Conservation (phyloP, 2,888 invertebrate species). For the Caenorhabditis imperialis region DNA sequence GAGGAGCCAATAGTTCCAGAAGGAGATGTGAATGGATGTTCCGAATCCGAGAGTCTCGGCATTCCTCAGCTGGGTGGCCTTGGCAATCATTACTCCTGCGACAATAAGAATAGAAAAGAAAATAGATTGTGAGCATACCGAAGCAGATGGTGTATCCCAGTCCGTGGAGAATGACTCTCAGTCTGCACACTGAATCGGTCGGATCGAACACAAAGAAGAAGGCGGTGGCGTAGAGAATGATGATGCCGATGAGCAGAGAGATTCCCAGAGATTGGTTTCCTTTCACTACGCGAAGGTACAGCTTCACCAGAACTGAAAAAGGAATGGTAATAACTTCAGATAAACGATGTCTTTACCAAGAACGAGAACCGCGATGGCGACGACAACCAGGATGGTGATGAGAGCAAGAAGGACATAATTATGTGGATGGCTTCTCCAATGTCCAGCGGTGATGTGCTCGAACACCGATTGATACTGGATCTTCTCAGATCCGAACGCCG, state of each 20-base stretch:
- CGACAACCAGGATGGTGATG: slow-evolving; percentile 62
- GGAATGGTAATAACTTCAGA: not conserved
- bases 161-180: slow-evolving; percentile 69
- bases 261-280: slow-evolving; percentile 78
- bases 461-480: slow-evolving; percentile 65
- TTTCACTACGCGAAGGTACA: slow-evolving; percentile 73
- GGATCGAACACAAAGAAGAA: slow-evolving; percentile 76
- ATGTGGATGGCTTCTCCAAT: slow-evolving; percentile 69
- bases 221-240: slow-evolving; percentile 71
- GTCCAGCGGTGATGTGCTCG: slow-evolving; percentile 66
- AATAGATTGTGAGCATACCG: slow-evolving; percentile 37
- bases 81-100: slow-evolving; percentile 76
- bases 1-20: slow-evolving; percentile 78
- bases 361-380: slow-evolving; percentile 67
- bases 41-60: slow-evolving; percentile 73
- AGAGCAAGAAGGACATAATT: slow-evolving; percentile 70
- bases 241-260: slow-evolving; percentile 74
- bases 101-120: not conserved
- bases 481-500: slow-evolving; percentile 63
- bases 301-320: slow-evolving; percentile 66
- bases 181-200: slow-evolving; percentile 66
- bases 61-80: slow-evolving; percentile 76
- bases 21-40: slow-evolving; percentile 71
- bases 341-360: slow-evolving; percentile 39
- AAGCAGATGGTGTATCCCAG: slow-evolving; percentile 76